phyloP scores from a whole-genome alignment of 30 jellyfish, hydroid and myxozoan genomes.

The Hydractinia symbiolongicarpus region DNA sequence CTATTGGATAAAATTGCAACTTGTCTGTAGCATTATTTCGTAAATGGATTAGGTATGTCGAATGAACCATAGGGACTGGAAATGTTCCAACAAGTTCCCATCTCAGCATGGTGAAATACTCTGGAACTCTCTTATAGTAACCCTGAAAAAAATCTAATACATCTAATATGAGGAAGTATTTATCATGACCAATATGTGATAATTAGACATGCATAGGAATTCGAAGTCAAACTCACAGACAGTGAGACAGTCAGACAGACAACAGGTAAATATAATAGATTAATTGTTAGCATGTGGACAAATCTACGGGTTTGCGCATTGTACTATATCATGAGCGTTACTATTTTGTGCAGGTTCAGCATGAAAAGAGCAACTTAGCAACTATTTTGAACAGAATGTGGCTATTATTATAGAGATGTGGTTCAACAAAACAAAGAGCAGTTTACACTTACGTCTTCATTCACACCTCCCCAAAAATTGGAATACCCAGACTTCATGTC shows the following conservation, averaged over 20 bases:
- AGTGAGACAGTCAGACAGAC: background rate
- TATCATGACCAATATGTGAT: background rate
- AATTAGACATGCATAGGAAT: background rate
- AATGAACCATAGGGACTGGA: slow-evolving; percentile 92
- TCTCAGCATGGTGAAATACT: slow-evolving; percentile 49
- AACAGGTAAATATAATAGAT: background rate
- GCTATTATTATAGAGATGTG: background rate
- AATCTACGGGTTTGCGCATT: background rate
- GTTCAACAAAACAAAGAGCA: background rate
- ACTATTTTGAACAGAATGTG: background rate
- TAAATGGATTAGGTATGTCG: slow-evolving; percentile 69
- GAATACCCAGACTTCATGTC: slow-evolving; percentile 55
- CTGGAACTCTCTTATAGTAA: slow-evolving; percentile 78
- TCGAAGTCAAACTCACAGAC: background rate
- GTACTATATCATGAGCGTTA: background rate
- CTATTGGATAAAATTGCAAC: slow-evolving; percentile 57
- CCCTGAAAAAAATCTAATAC: slow-evolving; percentile 42
- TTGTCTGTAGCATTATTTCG: slow-evolving; percentile 49
- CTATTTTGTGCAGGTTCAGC: background rate
- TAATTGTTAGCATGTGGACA: too few species aligned
- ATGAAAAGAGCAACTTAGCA: background rate
- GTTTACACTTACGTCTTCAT: slow-evolving; percentile 55
- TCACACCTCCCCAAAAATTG: slow-evolving; percentile 95
- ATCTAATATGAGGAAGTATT: background rate
- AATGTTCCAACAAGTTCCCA: slow-evolving; percentile 73